Evolutionary conservation across 2,113 vertebrate genomes (phyloP).

Genomic region (Tiliqua scincoides): DNA sequence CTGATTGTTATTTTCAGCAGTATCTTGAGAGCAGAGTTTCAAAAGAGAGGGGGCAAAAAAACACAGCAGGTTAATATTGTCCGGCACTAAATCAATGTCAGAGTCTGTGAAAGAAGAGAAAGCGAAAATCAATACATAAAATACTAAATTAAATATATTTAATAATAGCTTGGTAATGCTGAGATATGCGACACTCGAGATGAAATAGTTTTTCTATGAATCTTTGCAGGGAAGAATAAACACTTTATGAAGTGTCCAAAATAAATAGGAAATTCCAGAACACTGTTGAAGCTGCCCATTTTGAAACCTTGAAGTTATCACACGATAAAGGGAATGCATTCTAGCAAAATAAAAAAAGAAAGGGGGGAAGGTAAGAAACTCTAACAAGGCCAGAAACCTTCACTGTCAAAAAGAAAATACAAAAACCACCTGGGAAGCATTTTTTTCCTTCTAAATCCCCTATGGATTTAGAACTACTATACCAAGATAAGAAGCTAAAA

Average conservation of each 20-base stretch:
- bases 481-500: background rate
- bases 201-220: background rate
- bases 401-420: background rate
- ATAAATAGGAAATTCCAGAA: slow-evolving; percentile 2
- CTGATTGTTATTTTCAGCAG: background rate
- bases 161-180: slow-evolving; percentile 2
- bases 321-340: background rate
- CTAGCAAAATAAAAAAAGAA: background rate
- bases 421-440: background rate
- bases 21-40: background rate
- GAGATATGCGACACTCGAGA: background rate
- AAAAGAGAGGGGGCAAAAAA: background rate
- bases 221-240: background rate
- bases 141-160: slow-evolving; percentile 38
- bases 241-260: background rate
- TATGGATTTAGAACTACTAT: background rate
- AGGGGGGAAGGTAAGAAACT: background rate
- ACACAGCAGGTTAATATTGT: slow-evolving; percentile 6
- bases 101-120: background rate
- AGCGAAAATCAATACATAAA: slow-evolving; percentile 33
- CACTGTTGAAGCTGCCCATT: background rate
- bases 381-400: background rate
- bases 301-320: background rate
- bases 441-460: background rate
- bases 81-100: slow-evolving; percentile 15